Base-by-base conservation (phyloP, 2,113 vertebrate species). In the Percopsis transmontana region DNA sequence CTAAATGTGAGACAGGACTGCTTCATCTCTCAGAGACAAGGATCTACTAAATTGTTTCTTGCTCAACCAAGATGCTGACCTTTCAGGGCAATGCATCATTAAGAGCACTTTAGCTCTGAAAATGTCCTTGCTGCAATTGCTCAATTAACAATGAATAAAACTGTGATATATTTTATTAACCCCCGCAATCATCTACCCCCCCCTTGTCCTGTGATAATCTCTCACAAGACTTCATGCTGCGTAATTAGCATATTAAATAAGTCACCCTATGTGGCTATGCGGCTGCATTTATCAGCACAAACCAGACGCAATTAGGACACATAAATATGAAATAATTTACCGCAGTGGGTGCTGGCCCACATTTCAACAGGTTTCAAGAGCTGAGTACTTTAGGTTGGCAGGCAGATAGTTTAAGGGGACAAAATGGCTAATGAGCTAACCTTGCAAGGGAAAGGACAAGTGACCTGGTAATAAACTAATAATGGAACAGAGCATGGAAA, bases 241-340 rank as follows among this genome's bases (percentile, higher is more conserved):
- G 68, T 64, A 63, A 88, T 89, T 89, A 80, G 68, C 88, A 90
- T 89, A 85, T 88, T 75, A 86, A 89, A 85, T 82, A 72, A 85
- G 69, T 48, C 58, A 52, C 68, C 62, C 70, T 38, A 63, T 24
- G 70, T 53, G 61, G 84, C 65, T 68, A 63, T 67, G 23, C 52
- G 41, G 59, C 47, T 59, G 69, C 52, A 84, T 87, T 90, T 69
- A 90, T 89, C 84, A 82, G 68, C 41, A 14, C 62, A 82, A 77
- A 85, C 52, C 79, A 86, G 81, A 81, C 21, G 24, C 81, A 90
- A 87, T 89, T 86, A 87, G 33, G 78, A 66, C 42, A 60, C 66
- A 72, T 80, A 80, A 86, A 90, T 87, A 80, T 75, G 16, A 81
- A 82, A 81, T 73, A 14, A 72, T 76, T 70, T 48, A 72, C 62